phyloP scores from a whole-genome alignment of 2,888 invertebrate species.

The Acrobasis suavella region DNA sequence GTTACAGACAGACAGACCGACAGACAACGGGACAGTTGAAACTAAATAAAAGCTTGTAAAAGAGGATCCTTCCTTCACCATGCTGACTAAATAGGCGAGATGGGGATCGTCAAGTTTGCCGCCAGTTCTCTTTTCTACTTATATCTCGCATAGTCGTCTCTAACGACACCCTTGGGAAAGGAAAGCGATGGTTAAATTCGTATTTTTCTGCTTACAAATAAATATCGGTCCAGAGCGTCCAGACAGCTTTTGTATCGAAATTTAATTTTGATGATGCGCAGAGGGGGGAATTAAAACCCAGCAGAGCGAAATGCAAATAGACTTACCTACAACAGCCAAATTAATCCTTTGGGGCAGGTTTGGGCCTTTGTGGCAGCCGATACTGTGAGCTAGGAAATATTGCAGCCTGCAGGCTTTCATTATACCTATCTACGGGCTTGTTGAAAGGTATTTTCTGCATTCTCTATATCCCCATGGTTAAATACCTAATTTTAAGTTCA shows the following conservation, averaged over 20 bases:
- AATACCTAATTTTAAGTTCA: too few relatives aligned
- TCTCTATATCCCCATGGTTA: not conserved
- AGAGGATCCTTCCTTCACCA: too few relatives aligned
- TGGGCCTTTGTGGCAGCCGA: constrained; percentile 21
- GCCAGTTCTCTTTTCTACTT: too few relatives aligned
- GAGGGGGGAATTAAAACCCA: constrained; percentile 29
- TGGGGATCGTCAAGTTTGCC: too few relatives aligned
- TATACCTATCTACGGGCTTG: too few relatives aligned
- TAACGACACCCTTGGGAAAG: too few relatives aligned
- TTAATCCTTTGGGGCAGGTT: constrained; percentile 29
- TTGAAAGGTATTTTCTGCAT: not conserved
- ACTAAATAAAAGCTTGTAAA: too few relatives aligned
- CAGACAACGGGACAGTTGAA: too few relatives aligned
- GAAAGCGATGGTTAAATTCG: too few relatives aligned
- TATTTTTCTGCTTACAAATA: not conserved
- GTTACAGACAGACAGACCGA: too few relatives aligned
- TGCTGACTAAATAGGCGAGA: too few relatives aligned
- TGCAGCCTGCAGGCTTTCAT: constrained; percentile 11
- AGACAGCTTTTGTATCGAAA: constrained; percentile 24
- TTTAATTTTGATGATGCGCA: constrained; percentile 21
- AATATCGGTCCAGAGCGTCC: not conserved
- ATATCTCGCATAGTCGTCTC: too few relatives aligned
- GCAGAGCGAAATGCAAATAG: constrained; percentile 27
- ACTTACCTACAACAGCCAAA: constrained; percentile 29
- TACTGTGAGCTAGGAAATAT: constrained; percentile 14